A percentile compares a stretch with the other conserved stretches of the same genome.
Evolutionary conservation across 2,113 vertebrate genomes (phyloP).

Genomic region (Dasypus novemcinctus): DNA sequence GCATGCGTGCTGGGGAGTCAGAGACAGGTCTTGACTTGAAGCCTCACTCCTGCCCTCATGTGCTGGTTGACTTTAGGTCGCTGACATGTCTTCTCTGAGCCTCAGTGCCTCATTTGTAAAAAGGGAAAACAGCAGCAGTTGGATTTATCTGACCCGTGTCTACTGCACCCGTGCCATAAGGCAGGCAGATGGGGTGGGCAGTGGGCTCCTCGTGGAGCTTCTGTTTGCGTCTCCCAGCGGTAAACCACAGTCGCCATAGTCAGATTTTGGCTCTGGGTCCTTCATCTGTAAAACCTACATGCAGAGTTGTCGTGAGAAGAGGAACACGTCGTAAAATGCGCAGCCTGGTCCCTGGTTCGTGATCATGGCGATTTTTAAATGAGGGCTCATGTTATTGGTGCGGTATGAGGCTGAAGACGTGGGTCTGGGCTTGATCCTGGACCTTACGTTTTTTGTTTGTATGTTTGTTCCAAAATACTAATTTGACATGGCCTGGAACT

Average conservation of each 20-base stretch:
- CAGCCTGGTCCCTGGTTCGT: accelerated
- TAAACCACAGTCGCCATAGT: not conserved
- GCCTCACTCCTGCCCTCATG: not conserved
- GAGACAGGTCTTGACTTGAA: not conserved
- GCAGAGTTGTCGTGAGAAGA: not conserved
- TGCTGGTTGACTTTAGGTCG: not conserved
- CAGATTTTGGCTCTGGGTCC: not conserved
- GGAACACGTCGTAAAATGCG: not conserved
- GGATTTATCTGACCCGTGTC: accelerated
- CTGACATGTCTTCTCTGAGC: not conserved
- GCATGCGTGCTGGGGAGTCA: not conserved
- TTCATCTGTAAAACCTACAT: not conserved
- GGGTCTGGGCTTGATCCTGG: not conserved
- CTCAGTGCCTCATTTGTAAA: not conserved
- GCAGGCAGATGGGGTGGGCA: not conserved
- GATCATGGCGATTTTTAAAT: not conserved
- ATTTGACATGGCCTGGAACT: not conserved
- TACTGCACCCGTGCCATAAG: accelerated
- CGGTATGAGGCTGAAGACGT: not conserved
- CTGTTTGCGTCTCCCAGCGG: not conserved
- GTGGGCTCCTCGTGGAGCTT: not conserved
- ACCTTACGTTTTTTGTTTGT: not conserved
- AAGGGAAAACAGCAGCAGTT: not conserved
- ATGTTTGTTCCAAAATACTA: not conserved
- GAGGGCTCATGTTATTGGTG: not conserved